Conservation (phyloP, 1,140 invertebrate genomes). For the Drosophila bocki region DNA sequence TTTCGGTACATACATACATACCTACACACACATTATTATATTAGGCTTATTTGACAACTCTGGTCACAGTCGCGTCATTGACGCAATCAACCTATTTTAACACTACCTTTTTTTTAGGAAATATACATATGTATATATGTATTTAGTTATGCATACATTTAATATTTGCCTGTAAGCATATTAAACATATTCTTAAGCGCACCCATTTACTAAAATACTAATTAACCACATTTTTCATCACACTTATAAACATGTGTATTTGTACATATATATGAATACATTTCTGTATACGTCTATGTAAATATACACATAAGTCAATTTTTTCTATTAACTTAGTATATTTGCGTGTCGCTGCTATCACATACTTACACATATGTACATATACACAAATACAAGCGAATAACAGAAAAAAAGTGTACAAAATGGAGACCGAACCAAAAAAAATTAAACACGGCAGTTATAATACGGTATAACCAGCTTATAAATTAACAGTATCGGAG, state of each 20-base stretch:
- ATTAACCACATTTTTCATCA: background rate
- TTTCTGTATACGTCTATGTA: background rate
- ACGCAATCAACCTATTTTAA: constrained; percentile 79
- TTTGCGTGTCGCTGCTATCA: constrained; percentile 17
- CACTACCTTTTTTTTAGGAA: constrained; percentile 42
- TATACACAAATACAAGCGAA: constrained; percentile 31
- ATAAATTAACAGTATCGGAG: background rate
- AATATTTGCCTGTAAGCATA: background rate
- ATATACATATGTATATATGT: background rate
- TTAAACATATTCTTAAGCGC: background rate
- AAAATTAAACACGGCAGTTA: background rate
- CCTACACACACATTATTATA: background rate
- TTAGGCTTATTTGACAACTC: constrained; percentile 67
- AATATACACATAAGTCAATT: background rate
- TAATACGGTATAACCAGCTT: background rate
- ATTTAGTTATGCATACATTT: background rate
- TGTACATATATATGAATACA: constrained; percentile 3
- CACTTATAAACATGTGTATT: constrained; percentile 11
- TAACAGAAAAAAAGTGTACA: constrained; percentile 24
- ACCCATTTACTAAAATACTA: constrained; percentile 3
- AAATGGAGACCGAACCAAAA: constrained; percentile 37
- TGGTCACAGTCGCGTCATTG: constrained; percentile 56
- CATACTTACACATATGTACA: constrained; percentile 1
- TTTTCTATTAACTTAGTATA: constrained; percentile 18
- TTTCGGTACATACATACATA: constrained; percentile 5